phyloP scores from a whole-genome alignment of 1,140 invertebrate species.

The Notospermus geniculatus region DNA sequence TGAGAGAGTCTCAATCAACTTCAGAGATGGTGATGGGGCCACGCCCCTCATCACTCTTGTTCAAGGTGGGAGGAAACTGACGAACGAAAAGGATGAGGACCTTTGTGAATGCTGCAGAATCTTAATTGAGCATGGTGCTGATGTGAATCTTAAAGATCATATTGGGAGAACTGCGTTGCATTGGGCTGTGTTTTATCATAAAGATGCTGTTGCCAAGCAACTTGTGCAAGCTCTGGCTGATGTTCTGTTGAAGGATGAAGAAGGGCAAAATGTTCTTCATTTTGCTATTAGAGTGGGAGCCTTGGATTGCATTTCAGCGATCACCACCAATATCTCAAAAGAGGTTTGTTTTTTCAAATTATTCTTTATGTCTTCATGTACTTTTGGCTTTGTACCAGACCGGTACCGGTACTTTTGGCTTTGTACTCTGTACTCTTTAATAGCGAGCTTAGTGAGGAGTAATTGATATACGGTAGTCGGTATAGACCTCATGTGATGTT shows the following conservation, averaged over 20 bases:
- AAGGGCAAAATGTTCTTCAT: background rate
- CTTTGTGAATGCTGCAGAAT: background rate
- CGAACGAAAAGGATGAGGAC: background rate
- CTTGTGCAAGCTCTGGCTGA: background rate
- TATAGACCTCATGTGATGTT: no score
- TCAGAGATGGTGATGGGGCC: constrained; percentile 1
- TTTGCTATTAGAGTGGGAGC: background rate
- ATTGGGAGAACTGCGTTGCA: background rate
- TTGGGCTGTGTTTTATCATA: constrained; percentile 7
- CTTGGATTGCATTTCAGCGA: no score
- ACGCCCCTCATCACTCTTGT: constrained; percentile 1
- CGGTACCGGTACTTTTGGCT: no score
- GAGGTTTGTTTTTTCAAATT: no score
- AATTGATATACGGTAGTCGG: no score
- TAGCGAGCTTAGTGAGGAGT: no score
- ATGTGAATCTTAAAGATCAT: constrained; percentile 3
- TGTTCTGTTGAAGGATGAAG: background rate
- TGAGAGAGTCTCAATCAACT: no score
- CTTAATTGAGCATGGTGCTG: background rate
- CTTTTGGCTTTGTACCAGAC: no score
- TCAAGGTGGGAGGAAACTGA: background rate
- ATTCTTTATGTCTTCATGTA: no score
- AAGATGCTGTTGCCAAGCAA: background rate
- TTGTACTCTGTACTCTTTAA: no score
- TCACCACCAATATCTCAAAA: no score